Evolutionary conservation across 1,140 invertebrate genomes (phyloP).

Genomic region (Neocloeon triangulifer): DNA sequence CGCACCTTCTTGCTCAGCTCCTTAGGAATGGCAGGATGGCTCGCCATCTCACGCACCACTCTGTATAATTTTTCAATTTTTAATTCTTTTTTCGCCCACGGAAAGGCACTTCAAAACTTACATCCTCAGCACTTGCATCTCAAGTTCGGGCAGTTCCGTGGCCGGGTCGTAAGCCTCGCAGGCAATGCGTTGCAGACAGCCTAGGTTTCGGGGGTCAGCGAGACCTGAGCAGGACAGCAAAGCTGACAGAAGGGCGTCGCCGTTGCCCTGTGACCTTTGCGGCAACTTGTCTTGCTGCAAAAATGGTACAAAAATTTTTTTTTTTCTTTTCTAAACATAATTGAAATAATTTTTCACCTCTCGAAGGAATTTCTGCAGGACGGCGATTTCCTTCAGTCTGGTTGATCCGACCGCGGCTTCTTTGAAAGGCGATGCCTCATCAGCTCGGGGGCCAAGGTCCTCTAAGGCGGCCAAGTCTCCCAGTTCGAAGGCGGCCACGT

Average conservation of each 20-base stretch:
- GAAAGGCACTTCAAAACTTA: conserved; percentile 11
- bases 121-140: conserved; percentile 14
- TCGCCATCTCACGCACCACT: conserved; percentile 15
- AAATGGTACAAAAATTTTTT: too few species aligned
- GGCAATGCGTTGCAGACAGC: conserved; percentile 15
- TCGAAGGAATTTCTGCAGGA: conserved; percentile 8
- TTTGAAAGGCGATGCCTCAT: too few species aligned
- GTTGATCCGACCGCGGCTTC: not conserved
- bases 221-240: conserved; percentile 19
- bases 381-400: conserved; percentile 4
- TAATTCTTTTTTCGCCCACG: too few species aligned
- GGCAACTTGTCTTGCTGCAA: conserved; percentile 2
- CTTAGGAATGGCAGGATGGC: conserved; percentile 11
- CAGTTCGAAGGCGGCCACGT: too few species aligned
- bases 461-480: too few species aligned
- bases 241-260: conserved; percentile 17
- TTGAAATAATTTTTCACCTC: conserved; percentile 6
- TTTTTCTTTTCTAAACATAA: too few species aligned
- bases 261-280: conserved; percentile 14
- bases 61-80: too few species aligned
- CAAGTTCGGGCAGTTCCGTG: conserved; percentile 13
- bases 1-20: conserved; percentile 16
- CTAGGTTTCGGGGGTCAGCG: conserved; percentile 12
- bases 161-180: too few species aligned
- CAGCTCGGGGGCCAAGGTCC: too few species aligned